phyloP scores from a whole-genome alignment of 2,113 vertebrate genomes.

The Leptodactylus fuscus region DNA sequence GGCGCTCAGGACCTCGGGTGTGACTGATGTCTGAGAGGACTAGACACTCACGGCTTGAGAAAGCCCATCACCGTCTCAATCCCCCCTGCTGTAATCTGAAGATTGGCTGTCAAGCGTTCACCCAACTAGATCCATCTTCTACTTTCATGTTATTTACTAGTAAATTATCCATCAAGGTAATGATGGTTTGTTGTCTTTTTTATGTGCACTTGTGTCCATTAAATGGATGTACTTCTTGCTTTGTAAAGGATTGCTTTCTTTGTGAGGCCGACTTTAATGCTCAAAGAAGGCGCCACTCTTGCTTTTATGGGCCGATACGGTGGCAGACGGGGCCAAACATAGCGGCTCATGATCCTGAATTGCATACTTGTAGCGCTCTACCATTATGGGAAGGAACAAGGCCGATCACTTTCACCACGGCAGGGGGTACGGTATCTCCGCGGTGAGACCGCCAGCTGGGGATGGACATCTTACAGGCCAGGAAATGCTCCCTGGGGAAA shows the following conservation, averaged over 20 bases:
- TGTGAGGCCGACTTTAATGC: neutral
- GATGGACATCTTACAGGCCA: too few relatives aligned
- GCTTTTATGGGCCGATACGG: neutral
- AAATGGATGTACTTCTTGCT: neutral
- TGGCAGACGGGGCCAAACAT: neutral
- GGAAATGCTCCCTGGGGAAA: too few relatives aligned
- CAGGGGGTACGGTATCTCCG: too few relatives aligned
- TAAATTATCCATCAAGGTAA: constrained; percentile 31
- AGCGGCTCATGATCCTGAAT: neutral
- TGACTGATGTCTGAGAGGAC: constrained; percentile 39
- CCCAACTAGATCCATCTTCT: neutral
- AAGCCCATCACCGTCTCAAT: constrained; percentile 20
- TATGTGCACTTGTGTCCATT: neutral
- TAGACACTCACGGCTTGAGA: constrained; percentile 8
- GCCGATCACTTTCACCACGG: too few relatives aligned
- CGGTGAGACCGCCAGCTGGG: too few relatives aligned
- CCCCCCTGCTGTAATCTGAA: constrained; percentile 12
- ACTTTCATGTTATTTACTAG: constrained; percentile 30
- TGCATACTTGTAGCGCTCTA: neutral
- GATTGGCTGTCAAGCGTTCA: constrained; percentile 12
- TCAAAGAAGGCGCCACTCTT: neutral
- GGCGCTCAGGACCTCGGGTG: neutral
- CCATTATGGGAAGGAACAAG: neutral
- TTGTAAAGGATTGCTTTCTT: neutral
- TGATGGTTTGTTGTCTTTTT: constrained; percentile 11